Base-by-base conservation (phyloP, 2,113 vertebrate species). In the Ahaetulla prasina region DNA sequence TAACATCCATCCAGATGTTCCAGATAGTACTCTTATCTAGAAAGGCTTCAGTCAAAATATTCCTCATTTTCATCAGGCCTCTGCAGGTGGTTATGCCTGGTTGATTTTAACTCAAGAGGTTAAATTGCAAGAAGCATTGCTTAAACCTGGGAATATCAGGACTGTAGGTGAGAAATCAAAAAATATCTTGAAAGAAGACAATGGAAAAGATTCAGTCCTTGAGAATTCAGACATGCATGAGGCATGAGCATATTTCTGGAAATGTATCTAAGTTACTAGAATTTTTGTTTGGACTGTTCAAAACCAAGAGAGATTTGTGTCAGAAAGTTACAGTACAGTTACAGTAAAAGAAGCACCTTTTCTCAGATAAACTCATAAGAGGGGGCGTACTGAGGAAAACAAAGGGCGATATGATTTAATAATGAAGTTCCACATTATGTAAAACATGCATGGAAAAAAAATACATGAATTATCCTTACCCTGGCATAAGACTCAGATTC, bases 401-500 rank as follows among this genome's bases (percentile, higher is more conserved):
- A 52, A 63, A 84, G 89, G 20, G n/a, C n/a, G 7, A 54, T 11
- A 49, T 30, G 30, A 89, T 57, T 20, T 9, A 63, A 68, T 57
- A 18, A 80, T 57, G 55, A 89, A 87, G 90, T 85, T 53, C 86
- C 49, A 85, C 55, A 91, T 39, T 39, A 0, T 27, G 88, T 55
- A 8, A 53, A 25, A 91, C 2, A 30, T 18, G 8, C 39, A 88
- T 0, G 0, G 16, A 80, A 85, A 0, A 90, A 91, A 39, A 84
- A 16, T 23, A 0, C 91, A 30, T 2, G 7, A 0, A 0, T n/a
- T n/a, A 84, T 0, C 0, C 97, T 96, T 93, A 99, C 99, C 95
- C 92, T 97, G 95, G 95, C 96, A 94, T 96, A 96, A 92, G 86
- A 87, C 47, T 95, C 98, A 35, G 96, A 97, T 88, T 97, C 97